Percentiles rank a stretch among this genome's conserved stretches.
These are phyloP conservation scores for Melipona beecheii DNA, from an alignment of 2,888 invertebrate species.

Conservation along the genomic window DNA sequence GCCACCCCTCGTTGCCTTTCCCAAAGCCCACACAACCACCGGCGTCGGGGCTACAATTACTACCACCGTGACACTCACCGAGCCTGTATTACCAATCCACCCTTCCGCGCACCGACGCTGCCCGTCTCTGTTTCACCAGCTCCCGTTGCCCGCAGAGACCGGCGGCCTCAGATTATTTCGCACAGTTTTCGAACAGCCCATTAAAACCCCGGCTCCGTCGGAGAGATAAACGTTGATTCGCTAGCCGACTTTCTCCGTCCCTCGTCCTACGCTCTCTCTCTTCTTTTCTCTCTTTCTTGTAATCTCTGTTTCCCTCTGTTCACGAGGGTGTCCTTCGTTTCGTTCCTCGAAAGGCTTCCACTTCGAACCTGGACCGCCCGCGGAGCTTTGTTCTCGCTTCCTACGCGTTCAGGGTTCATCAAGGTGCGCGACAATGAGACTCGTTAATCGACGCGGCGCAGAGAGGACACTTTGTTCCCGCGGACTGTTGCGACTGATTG, in stretches of 20 bases:
- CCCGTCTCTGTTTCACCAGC: constrained; percentile 32
- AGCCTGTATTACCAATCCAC: constrained; percentile 53
- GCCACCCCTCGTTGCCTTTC: constrained; percentile 62
- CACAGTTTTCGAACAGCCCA: constrained; percentile 81
- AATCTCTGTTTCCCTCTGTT: constrained; percentile 9
- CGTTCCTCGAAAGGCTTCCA: constrained; percentile 18
- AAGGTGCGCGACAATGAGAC: constrained; percentile 55
- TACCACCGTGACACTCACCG: constrained; percentile 54
- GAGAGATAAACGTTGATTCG: constrained; percentile 81
- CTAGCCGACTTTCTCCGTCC: constrained; percentile 47
- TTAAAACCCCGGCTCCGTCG: constrained; percentile 78
- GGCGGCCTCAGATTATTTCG: constrained; percentile 77
- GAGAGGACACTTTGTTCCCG: constrained; percentile 29
- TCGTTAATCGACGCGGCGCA: constrained; percentile 22
- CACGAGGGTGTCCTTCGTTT: constrained; percentile 20
- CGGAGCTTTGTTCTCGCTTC: constrained; percentile 42
- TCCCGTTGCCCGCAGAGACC: constrained; percentile 29
- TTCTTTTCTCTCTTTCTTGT: constrained; percentile 3
- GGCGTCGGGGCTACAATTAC: constrained; percentile 55
- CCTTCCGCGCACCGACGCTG: constrained; percentile 8
- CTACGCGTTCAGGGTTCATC: constrained; percentile 36
- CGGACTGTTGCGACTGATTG: constrained; percentile 12
- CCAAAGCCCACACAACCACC: constrained; percentile 61
- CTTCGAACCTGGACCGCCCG: constrained; percentile 39
- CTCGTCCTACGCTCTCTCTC: constrained; percentile 12